Base-by-base conservation (phyloP, 2,888 invertebrate species). In the Troglohyphantes excavatus region DNA sequence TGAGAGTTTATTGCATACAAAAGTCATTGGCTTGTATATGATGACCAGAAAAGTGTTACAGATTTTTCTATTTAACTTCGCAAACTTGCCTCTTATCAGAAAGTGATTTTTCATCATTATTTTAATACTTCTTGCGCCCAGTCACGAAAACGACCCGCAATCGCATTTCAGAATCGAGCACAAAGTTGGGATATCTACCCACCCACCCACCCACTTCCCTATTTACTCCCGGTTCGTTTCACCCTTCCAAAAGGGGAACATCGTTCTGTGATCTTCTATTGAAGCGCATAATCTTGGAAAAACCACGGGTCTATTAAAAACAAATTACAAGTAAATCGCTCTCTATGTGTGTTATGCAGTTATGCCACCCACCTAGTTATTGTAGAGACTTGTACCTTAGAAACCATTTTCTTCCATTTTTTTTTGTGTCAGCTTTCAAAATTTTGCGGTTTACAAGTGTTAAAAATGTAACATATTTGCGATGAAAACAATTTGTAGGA, bases 141-240 rank as follows among this genome's bases (percentile, higher is more conserved):
- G 85, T 85, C 85, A 85, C 85, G 85, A 85, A 53, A 11, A 53
- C 76, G 85, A 85, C 85, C 84, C 21, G 43, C 59, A 78, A 85
- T 85, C 85, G n/a, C 26, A 26, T 70, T 27, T 68, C 17, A 7
- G 29, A 26, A 85, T 78, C 76, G 27, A 21, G 76, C 68, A 39
- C 78, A 61, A 21, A 26, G 1, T 63, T 59, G 33, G 72, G 70
- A 46, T 39, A 39, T 39, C n/a, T 53, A 53, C 5, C 59, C 65
- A 53, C 67, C 78, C 23, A 23, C 78, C 67, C 78, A 79, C 78
- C 78, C 29, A 19, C 53, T 81, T 53, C 53, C 19, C 65, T 75
- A 75, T 75, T n/a, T 59, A 46, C 39, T 33, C n/a, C 63, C 43
- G 13, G 46, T 33, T 78, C 53, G n/a, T 33, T 29, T 65, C 65